phyloP scores from a whole-genome alignment of 2,113 vertebrate genomes.

The Nematolebias whitei region DNA sequence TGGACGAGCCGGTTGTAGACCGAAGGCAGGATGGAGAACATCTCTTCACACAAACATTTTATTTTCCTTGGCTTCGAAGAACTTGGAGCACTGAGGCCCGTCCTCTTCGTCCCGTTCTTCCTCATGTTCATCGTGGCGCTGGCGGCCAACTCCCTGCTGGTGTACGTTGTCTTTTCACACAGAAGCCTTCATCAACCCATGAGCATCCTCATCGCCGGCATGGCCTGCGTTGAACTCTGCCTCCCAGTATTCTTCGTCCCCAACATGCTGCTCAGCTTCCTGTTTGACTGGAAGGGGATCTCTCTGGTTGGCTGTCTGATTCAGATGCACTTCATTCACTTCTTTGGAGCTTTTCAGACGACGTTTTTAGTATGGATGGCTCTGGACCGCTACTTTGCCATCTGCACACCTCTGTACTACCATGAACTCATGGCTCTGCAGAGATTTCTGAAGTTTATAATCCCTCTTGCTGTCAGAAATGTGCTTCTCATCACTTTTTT shows the following conservation, averaged over 20 bases:
- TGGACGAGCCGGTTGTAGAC: conserved; percentile 13
- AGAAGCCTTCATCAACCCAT: conserved; percentile 43
- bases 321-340: conserved; percentile 36
- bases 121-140: conserved; percentile 8
- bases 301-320: conserved; percentile 41
- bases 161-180: conserved; percentile 22
- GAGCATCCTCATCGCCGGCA: conserved; percentile 43
- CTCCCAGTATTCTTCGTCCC: conserved; percentile 33
- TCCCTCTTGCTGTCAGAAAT: conserved; percentile 27
- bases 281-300: conserved; percentile 39
- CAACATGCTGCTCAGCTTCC: conserved; percentile 48
- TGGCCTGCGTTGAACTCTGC: conserved; percentile 29
- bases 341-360: conserved; percentile 10
- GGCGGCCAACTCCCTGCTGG: conserved; percentile 30
- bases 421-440: conserved; percentile 12
- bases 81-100: conserved; percentile 20
- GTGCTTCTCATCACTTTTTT: not conserved
- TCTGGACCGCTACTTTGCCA: conserved; percentile 50
- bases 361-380: conserved; percentile 45
- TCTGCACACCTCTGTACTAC: conserved; percentile 43
- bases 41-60: conserved; percentile 19
- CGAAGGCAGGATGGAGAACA: conserved; percentile 8
- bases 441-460: conserved; percentile 4
- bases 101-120: conserved; percentile 42
- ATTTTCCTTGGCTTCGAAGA: conserved; percentile 20